Conservation (phyloP, 2,113 vertebrate species). For the Arizona elegans region DNA sequence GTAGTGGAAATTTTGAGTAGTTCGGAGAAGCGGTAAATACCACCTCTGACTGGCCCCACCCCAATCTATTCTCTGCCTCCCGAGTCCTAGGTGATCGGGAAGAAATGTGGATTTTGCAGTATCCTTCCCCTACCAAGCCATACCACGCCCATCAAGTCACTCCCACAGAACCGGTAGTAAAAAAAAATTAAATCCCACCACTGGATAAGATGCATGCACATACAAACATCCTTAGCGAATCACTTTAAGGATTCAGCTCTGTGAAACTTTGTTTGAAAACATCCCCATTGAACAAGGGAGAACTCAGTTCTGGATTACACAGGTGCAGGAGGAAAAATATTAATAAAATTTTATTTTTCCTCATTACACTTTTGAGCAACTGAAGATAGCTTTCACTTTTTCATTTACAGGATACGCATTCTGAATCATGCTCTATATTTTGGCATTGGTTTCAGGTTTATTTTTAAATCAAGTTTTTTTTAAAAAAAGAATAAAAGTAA, state of each 20-base stretch:
- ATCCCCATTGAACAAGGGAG: not conserved
- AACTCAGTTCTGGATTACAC: not conserved
- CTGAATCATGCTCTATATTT: not conserved
- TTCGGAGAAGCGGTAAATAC: too few species aligned
- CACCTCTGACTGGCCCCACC: too few species aligned
- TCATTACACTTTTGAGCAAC: not conserved
- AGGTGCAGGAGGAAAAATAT: not conserved
- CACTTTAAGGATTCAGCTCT: not conserved
- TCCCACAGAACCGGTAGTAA: too few species aligned
- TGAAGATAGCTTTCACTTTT: not conserved
- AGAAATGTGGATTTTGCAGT: too few species aligned
- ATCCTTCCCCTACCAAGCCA: too few species aligned
- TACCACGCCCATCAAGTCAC: too few species aligned
- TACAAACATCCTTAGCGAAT: not conserved
- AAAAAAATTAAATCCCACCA: too few species aligned
- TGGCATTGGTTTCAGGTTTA: not conserved
- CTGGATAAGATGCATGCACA: not conserved
- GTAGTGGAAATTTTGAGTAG: too few species aligned
- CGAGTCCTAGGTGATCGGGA: too few species aligned
- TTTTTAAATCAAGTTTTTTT: not conserved
- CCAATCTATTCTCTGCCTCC: too few species aligned
- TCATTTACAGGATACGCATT: not conserved
- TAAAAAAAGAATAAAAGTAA: not conserved
- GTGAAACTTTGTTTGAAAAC: not conserved
- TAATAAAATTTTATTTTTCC: not conserved